These are phyloP conservation scores for Troglohyphantes excavatus DNA, from an alignment of 2,888 invertebrate genomes.

Conservation along the genomic window DNA sequence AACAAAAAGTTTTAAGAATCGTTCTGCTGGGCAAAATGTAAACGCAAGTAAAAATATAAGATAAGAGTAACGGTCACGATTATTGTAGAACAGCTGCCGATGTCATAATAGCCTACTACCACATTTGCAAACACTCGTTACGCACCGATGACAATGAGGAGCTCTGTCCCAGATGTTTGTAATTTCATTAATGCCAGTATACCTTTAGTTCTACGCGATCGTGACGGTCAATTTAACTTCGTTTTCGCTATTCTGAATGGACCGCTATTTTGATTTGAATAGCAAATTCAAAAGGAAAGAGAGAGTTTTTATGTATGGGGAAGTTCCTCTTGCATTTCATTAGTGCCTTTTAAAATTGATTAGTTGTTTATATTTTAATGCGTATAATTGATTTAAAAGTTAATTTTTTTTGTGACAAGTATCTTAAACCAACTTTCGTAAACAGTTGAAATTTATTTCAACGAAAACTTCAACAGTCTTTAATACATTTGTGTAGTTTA, in stretches of 20 bases:
- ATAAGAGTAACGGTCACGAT: slow-evolving; percentile 72
- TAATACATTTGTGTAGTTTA: too few species aligned
- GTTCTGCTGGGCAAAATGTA: slow-evolving; percentile 48
- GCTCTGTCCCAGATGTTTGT: slow-evolving; percentile 60
- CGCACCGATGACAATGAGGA: slow-evolving; percentile 44
- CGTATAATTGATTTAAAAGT: too few species aligned
- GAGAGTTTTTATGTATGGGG: too few species aligned
- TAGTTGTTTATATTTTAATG: too few species aligned
- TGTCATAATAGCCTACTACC: slow-evolving; percentile 68
- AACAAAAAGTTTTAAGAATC: slow-evolving; percentile 39
- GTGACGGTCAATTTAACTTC: slow-evolving; percentile 4
- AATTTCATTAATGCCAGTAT: slow-evolving; percentile 26
- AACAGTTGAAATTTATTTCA: too few species aligned
- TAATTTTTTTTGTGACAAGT: too few species aligned
- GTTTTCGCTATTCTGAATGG: background rate
- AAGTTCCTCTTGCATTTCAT: too few species aligned
- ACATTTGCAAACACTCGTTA: slow-evolving; percentile 54
- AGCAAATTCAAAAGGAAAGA: background rate
- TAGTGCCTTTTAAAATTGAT: too few species aligned
- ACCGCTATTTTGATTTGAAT: background rate
- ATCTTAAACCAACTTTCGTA: too few species aligned
- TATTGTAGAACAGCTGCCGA: slow-evolving; percentile 76
- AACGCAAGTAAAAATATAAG: slow-evolving; percentile 52
- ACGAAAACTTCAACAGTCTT: too few species aligned
- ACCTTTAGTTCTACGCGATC: background rate